Evolutionary conservation across 2,888 invertebrate genomes (phyloP), one percentile per base, ranked within the genome.

Genomic region (Acronicta leporina): DNA sequence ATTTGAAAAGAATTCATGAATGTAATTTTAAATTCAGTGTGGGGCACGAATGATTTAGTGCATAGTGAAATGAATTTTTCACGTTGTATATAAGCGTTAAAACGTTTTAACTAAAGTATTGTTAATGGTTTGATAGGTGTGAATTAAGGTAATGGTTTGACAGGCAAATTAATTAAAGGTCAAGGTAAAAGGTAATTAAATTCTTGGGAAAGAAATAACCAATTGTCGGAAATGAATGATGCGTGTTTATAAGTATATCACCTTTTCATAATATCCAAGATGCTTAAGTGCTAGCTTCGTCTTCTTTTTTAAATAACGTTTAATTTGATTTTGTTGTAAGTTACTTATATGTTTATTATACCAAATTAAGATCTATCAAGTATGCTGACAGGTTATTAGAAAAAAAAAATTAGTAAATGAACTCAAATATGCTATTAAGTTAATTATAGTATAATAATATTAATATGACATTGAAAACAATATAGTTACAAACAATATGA

Each of bases 1-100:
- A 86, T 92, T 91, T 87, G 84, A 89, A 90, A 90, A 88, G 73
- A 82, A 82, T 84, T 84, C 83, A 85, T 56, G 50, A 52, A 81
- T 68, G 72, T 72, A 77, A 81, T 75, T 87, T 86, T 81, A 81
- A 83, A 84, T 86, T 84, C 80, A 69, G 80, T 82, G 81, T 76
- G 68, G 77, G 77, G 76, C 69, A 65, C 74, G 68, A 60, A 62
- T 55, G 42, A 52, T 54, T 42, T 46, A 65, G 55, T 57, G 59
- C 57, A 50, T 20, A 10, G 14, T 63, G 16, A 16, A 52, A 46
- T 45, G 25, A 53, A 68, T 54, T 43, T 55, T 51, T 55, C n/a
- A 27, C 35, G 5, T 8, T 66, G 25, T 63, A 8, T 52, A 40
- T 30, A 45, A 11, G 49, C 43, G 46, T 41, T 52, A 41, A 25